Evolutionary conservation across 2,113 vertebrate genomes (phyloP), one percentile per base, ranked within the genome.

Genomic region (Noturus placidus): DNA sequence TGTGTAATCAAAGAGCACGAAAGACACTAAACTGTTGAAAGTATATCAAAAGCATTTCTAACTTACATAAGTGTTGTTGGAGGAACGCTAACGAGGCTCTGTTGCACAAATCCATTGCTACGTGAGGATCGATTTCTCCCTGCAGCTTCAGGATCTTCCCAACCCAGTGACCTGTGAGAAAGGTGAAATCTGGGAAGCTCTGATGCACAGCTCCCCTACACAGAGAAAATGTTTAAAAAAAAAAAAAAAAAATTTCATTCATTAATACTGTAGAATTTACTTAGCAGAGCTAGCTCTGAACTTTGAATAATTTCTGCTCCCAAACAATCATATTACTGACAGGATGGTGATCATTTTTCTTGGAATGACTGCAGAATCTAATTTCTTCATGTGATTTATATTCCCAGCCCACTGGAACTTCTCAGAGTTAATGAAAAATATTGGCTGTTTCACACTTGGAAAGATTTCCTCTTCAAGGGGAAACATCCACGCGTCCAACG

Each of bases 311-410:
- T 50, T 10, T 50, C 1, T 10, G 46, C 46, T 50, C 46, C 46
- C 46, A 50, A 50, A 50, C 46, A 50, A 10, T 59, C 42, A 42
- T 30, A 54, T 52, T 22, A 88, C 88, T 95, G 88, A 99, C 98
- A 92, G 96, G 93, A 99, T 97, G 1, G 98, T 98, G 89, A 99
- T 98, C 97, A 99, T 99, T 92, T 99, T 99, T 89, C 97, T 96
- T 92, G 96, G 95, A 81, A 93, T 92, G 52, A 91, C 92, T 2
- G 91, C 91, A 0, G 92, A 95, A 79, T 95, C 93, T 76, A 97
- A 94, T 86, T 96, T 95, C 93, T 91, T 96, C 92, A 99, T 98
- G 88, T 95, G 95, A 17, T 91, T 89, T 70, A 99, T 95, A 89
- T 97, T 99, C 0, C 91, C 92, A 4, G 92, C 93, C 96, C 96